These are phyloP conservation scores for Lasioglossum morio DNA, from an alignment of 2,888 invertebrate genomes.

Conservation along the genomic window DNA sequence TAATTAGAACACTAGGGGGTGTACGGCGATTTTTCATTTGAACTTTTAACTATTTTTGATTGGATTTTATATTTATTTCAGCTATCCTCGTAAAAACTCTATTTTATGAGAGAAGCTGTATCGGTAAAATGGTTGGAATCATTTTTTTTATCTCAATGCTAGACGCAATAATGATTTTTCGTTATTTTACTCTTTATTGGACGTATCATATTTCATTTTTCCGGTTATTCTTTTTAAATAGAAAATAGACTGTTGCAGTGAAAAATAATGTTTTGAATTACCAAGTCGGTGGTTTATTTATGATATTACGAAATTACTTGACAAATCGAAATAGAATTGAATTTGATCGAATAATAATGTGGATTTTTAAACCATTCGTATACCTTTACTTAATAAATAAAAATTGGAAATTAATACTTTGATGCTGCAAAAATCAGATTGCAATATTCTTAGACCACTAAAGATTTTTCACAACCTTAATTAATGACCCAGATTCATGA, in stretches of 20 bases:
- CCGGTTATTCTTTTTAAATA: neutral
- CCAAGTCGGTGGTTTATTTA: neutral
- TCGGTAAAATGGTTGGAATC: neutral
- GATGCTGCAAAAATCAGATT: no score
- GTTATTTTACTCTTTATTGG: neutral
- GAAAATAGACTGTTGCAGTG: neutral
- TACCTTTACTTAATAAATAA: neutral
- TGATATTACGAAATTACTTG: neutral
- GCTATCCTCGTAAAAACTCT: neutral
- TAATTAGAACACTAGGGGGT: neutral
- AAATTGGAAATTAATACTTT: neutral
- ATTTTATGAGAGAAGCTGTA: neutral
- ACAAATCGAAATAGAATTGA: no score
- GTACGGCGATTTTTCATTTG: neutral
- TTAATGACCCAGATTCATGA: neutral
- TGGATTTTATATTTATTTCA: neutral
- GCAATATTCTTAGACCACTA: no score
- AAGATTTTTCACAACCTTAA: no score
- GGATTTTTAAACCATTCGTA: neutral
- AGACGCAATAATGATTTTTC: neutral
- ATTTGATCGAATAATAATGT: neutral
- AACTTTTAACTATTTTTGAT: neutral
- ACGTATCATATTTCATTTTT: neutral
- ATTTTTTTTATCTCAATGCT: neutral
- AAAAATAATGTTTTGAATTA: neutral